Percentiles rank a stretch among this genome's conserved stretches.
phyloP scores from a whole-genome alignment of 1,140 invertebrate species.

The Megalopta genalis region DNA sequence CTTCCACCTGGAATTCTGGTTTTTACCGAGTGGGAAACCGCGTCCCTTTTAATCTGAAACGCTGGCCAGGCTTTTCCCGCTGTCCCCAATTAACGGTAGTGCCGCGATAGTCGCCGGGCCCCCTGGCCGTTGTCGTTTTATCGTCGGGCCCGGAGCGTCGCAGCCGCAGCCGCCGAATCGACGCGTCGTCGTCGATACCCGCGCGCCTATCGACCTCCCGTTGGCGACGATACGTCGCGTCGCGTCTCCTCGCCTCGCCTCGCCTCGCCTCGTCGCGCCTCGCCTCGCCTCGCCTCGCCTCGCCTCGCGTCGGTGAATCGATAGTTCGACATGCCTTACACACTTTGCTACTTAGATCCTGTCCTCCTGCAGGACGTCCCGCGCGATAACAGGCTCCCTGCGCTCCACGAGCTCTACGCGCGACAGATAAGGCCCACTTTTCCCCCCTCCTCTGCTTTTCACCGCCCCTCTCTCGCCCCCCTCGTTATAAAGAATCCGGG shows the following conservation, averaged over 20 bases:
- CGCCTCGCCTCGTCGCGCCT: too few relatives aligned
- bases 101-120: constrained; percentile 6
- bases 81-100: constrained; percentile 38
- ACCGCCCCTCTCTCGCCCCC: neutral
- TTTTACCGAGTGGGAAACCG: constrained; percentile 20
- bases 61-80: constrained; percentile 26
- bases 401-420: constrained; percentile 35
- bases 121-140: constrained; percentile 28
- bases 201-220: constrained; percentile 51
- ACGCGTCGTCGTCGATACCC: neutral
- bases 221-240: constrained; percentile 54
- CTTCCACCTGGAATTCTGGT: constrained; percentile 21
- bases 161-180: constrained; percentile 25
- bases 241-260: too few relatives aligned
- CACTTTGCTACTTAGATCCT: constrained; percentile 72
- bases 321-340: constrained; percentile 69
- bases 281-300: too few relatives aligned
- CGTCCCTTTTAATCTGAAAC: constrained; percentile 29
- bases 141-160: neutral
- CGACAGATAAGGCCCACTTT: constrained; percentile 56
- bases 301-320: constrained; percentile 50
- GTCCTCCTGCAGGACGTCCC: constrained; percentile 62
- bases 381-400: constrained; percentile 63
- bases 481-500: constrained; percentile 35
- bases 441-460: constrained; percentile 9